phyloP scores from a whole-genome alignment of 2,797 vertebrate species.

The Cryptoprocta ferox region DNA sequence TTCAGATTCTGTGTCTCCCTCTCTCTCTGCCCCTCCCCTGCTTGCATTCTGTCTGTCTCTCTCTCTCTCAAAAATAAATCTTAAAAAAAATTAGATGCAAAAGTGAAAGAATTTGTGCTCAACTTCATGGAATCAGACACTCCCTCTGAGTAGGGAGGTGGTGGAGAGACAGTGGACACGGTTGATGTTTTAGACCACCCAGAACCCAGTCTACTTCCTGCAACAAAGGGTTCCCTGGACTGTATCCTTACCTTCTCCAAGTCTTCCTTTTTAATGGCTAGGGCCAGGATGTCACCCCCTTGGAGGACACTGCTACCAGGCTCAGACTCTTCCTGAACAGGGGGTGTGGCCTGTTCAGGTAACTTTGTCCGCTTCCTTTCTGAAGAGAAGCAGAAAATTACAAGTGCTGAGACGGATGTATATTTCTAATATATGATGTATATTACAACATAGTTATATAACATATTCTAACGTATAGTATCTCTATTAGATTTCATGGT shows the following conservation, averaged over 20 bases:
- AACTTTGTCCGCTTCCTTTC: constrained; percentile 85
- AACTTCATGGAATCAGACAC: not conserved
- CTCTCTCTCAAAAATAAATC: not conserved
- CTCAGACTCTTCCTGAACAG: constrained; percentile 80
- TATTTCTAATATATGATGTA: not conserved
- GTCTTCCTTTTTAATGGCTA: constrained; percentile 85
- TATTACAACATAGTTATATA: not conserved
- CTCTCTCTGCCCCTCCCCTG: no score
- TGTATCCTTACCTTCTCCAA: constrained; percentile 86
- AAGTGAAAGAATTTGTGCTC: not conserved
- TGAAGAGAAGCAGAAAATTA: constrained; percentile 79
- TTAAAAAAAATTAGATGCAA: no score
- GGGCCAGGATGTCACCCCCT: constrained; percentile 86
- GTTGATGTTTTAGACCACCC: not conserved
- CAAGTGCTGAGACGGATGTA: not conserved
- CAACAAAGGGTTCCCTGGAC: not conserved
- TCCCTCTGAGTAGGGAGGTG: not conserved
- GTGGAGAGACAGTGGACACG: not conserved
- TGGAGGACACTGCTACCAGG: constrained; percentile 76
- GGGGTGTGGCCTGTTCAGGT: constrained; percentile 64
- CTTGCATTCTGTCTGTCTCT: no score
- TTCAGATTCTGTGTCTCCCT: no score
- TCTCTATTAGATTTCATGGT: not conserved
- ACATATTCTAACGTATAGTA: not conserved
- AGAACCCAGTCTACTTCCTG: not conserved